Evolutionary conservation across 2,888 invertebrate genomes (phyloP), one percentile per base, ranked within the genome.

Genomic region (Melinopterus prodromus): DNA sequence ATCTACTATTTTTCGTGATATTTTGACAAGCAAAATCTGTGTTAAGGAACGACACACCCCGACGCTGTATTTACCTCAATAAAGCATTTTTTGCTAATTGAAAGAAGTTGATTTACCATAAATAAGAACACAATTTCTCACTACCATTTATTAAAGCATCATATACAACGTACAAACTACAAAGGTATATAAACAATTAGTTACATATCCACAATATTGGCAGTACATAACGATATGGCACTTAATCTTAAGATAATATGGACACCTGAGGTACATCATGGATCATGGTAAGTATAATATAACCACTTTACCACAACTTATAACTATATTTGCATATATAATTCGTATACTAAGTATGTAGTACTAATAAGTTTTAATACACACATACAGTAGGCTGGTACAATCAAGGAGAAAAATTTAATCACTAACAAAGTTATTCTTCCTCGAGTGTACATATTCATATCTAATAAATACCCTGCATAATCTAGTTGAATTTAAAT

Each of bases 211-310:
- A 77, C 16, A 74, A 77, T 69, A 78, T 78, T 80, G 80, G 80
- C 80, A 80, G 80, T 80, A 80, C 75, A 53, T 53, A 53, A 53
- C 75, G 69, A 80, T 78, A 78, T 80, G 80, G 80, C 80, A 80
- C 80, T 75, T 78, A 53, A 9, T 53, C 2, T 53, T 53, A 2
- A 53, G 53, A 9, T 53, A 76, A 76, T 38, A 78, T 76, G 15
- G 71, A 78, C 75, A 80, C 78, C 80, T 80, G 80, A 80, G 80
- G 78, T 74, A 16, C 15, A 16, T 77, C 15, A 38, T 36, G 15
- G 16, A 16, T 77, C 15, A 38, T 36, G 15, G 16, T 37, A 76
- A 37, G 69, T 53, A 53, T 26, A 16, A 74, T 12, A 35, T 16
- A 16, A n/a, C 7, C 6, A 26, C 74, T 35, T 74, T 16, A 71